These are phyloP conservation scores for Mesocentrotus franciscanus DNA, from an alignment of 53 echinoderm and acorn worm genomes.

Conservation along the genomic window DNA sequence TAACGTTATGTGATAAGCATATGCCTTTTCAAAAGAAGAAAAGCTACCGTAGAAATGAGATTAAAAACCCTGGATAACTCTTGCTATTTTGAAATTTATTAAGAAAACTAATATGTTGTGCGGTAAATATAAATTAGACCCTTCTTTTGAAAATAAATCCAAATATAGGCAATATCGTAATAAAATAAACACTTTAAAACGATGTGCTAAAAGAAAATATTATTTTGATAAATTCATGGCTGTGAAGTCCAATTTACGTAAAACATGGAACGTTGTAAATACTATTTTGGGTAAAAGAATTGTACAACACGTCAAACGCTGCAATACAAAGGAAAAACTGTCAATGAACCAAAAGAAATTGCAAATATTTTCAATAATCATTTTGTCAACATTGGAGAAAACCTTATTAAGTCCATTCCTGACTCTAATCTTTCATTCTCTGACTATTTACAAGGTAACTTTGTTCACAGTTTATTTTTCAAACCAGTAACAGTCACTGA, in stretches of 20 bases:
- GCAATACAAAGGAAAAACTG: neutral
- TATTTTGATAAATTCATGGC: conserved; percentile 5
- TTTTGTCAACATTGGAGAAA: conserved; percentile 36
- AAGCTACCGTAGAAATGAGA: neutral
- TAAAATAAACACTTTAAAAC: neutral
- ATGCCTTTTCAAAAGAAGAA: neutral
- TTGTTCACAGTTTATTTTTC: neutral
- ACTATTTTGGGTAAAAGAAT: neutral
- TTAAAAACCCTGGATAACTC: conserved; percentile 42
- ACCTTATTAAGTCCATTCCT: conserved; percentile 11
- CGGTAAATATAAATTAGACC: neutral
- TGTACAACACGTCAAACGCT: neutral
- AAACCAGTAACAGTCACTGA: neutral
- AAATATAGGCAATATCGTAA: conserved; percentile 28
- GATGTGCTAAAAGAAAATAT: conserved; percentile 24
- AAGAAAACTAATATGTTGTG: neutral
- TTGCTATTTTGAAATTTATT: neutral
- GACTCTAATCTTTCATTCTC: neutral
- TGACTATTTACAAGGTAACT: neutral
- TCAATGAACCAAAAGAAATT: neutral
- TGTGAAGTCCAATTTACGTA: neutral
- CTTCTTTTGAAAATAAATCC: neutral
- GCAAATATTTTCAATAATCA: conserved; percentile 40
- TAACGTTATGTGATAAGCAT: conserved; percentile 9
- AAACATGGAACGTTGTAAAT: conserved; percentile 32